Evolutionary conservation across 2,888 invertebrate genomes (phyloP).

Genomic region (Cheilosia scutellata): DNA sequence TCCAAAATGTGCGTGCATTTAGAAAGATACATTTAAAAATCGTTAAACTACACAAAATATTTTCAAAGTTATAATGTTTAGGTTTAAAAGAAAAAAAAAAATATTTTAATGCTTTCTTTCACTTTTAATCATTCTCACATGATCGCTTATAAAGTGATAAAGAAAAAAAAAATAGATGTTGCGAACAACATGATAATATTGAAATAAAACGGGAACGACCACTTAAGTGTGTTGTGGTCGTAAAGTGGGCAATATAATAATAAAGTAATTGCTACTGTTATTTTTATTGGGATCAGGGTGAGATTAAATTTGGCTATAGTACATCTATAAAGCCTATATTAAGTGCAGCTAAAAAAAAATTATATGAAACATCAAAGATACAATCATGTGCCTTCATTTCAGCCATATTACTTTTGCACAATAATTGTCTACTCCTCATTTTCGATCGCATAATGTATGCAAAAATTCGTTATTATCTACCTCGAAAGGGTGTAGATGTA

Average conservation of each 20-base stretch:
- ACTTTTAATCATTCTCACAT: constrained; percentile 30
- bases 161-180: constrained; percentile 7
- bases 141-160: constrained; percentile 19
- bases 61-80: constrained; percentile 18
- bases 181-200: constrained; percentile 33
- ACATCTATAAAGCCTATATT: background rate
- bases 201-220: constrained; percentile 25
- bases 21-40: constrained; percentile 60
- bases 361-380: background rate
- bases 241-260: constrained; percentile 49
- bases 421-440: constrained; percentile 4
- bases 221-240: constrained; percentile 33
- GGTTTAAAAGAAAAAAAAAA: background rate
- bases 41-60: constrained; percentile 60
- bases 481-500: constrained; percentile 35
- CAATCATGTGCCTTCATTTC: background rate
- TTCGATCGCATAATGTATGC: constrained; percentile 10
- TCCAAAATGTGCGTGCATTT: constrained; percentile 3
- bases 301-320: constrained; percentile 22
- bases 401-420: background rate
- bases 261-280: constrained; percentile 64
- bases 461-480: constrained; percentile 22
- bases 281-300: constrained; percentile 36
- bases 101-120: constrained; percentile 6
- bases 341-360: no score